These are phyloP conservation scores for Lobophora halterata DNA, from an alignment of 2,888 invertebrate species.

Conservation along the genomic window DNA sequence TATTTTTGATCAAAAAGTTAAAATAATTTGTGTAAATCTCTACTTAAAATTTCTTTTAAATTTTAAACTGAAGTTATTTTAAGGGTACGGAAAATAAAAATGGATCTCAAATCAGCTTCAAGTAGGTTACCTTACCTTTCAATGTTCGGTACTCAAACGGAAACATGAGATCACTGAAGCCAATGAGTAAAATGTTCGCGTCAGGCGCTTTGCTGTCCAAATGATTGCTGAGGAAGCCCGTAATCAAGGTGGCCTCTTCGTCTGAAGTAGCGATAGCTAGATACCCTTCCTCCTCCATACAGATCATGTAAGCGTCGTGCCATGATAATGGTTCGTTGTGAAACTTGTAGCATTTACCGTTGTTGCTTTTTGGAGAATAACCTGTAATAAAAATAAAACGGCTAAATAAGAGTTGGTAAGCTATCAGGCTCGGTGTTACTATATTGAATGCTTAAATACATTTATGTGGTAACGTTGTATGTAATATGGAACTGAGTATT, in stretches of 20 bases:
- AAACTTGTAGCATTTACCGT: constrained; percentile 53
- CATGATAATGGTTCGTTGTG: constrained; percentile 49
- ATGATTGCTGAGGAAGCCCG: constrained; percentile 44
- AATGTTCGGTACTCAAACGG: constrained; percentile 53
- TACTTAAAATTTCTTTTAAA: too few species aligned
- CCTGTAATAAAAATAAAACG: constrained; percentile 29
- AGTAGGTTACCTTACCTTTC: constrained; percentile 43
- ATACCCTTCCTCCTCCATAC: constrained; percentile 46
- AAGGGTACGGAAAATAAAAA: too few species aligned
- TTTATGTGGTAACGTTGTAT: too few species aligned
- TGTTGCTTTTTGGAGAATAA: constrained; percentile 36
- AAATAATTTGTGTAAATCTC: too few species aligned
- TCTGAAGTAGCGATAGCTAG: constrained; percentile 48
- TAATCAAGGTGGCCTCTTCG: constrained; percentile 47
- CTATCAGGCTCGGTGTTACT: too few species aligned
- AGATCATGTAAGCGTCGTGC: constrained; percentile 51
- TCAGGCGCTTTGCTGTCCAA: constrained; percentile 45
- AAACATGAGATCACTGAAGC: constrained; percentile 56
- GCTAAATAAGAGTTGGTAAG: too few species aligned
- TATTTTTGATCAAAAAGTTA: neutral
- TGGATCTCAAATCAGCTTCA: too few species aligned
- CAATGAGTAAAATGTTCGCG: constrained; percentile 47
- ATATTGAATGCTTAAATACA: too few species aligned
- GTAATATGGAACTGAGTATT: too few species aligned
- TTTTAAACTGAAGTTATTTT: too few species aligned